Evolutionary conservation across 2,888 invertebrate genomes (phyloP).

Genomic region (Catonia carolina): DNA sequence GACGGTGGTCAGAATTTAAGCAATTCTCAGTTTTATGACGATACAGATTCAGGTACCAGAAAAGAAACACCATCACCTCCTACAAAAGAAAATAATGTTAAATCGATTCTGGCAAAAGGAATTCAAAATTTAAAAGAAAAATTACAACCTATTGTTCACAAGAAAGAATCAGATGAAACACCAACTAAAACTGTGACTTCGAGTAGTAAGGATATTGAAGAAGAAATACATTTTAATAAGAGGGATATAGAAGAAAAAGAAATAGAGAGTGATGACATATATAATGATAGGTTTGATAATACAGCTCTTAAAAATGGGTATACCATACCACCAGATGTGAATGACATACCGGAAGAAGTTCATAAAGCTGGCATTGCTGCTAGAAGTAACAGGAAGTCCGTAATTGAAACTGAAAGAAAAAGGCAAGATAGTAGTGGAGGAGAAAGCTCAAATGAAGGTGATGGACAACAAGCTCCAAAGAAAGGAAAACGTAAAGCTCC

Average conservation of each 20-base stretch:
- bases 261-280: not conserved
- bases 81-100: conserved; percentile 35
- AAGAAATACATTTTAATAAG: not conserved
- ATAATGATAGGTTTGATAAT: not conserved
- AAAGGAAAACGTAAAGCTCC: conserved; percentile 69
- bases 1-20: conserved; percentile 29
- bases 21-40: conserved; percentile 19
- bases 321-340: conserved; percentile 36
- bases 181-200: not conserved
- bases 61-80: conserved; percentile 28
- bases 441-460: conserved; percentile 32
- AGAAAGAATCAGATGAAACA: conserved; percentile 18
- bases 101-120: conserved; percentile 37
- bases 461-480: conserved; percentile 41
- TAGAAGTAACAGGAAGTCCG: conserved; percentile 57
- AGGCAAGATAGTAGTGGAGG: conserved; percentile 37
- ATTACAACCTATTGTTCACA: conserved; percentile 36
- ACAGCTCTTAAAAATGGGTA: conserved; percentile 18
- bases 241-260: not conserved
- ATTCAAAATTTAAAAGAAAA: conserved; percentile 45
- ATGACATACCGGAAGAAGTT: conserved; percentile 55
- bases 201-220: too few species aligned
- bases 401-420: conserved; percentile 32
- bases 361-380: conserved; percentile 65
- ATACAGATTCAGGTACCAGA: conserved; percentile 13